A percentile compares a stretch with the other conserved stretches of the same genome.
These are phyloP conservation scores for Babyrousa celebensis DNA, from an alignment of 2,797 vertebrate genomes.

Conservation along the genomic window DNA sequence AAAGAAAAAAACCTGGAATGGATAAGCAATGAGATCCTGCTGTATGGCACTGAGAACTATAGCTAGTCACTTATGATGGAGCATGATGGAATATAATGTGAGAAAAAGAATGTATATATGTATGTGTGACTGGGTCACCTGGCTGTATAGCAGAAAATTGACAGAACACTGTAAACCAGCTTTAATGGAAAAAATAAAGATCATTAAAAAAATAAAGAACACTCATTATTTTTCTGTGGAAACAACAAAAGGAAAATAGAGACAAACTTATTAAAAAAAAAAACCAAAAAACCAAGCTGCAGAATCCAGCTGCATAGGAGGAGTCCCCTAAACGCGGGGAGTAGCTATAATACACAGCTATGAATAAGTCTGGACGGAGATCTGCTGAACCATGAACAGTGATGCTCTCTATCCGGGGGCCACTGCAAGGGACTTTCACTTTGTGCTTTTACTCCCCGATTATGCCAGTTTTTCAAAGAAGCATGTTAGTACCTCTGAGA, in stretches of 20 bases:
- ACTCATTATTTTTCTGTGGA: no score
- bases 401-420: not conserved
- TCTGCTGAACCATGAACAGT: fast-evolving
- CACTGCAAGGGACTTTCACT: not conserved
- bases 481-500: not conserved
- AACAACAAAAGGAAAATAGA: no score
- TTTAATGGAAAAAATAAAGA: no score
- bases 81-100: no score
- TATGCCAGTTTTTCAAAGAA: not conserved
- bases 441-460: not conserved
- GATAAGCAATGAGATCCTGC: no score
- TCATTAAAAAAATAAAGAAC: no score
- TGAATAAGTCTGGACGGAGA: not conserved
- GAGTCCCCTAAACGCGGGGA: not conserved
- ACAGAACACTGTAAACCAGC: no score
- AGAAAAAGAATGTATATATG: no score
- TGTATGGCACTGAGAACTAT: no score
- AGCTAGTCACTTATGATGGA: no score
- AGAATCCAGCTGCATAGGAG: not conserved
- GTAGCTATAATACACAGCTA: fast-evolving
- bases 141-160: no score
- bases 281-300: not conserved
- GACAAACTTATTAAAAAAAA: not conserved
- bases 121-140: no score
- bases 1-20: not conserved